Evolutionary conservation across 2,113 vertebrate genomes (phyloP), one percentile per base, ranked within the genome.

Genomic region (Mionectes macconnelli): DNA sequence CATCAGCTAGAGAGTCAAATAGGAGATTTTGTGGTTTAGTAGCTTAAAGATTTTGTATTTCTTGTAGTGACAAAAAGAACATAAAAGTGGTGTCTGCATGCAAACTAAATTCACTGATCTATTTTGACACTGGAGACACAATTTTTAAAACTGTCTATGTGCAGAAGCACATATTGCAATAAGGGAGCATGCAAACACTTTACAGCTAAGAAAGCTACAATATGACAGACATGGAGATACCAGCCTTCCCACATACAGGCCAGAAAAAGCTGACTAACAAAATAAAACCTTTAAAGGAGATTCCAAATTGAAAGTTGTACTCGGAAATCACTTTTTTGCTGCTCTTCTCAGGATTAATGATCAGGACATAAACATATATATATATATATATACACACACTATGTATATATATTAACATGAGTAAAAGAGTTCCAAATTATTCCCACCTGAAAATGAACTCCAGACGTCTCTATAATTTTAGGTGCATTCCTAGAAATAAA

Each of bases 401-500:
- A 25, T 4, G 69, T 27, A 79, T 3, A 84, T 9, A 85, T 12
- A 63, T 22, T 31, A 67, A 88, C 8, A 75, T 7, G 82, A 64
- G 13, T 33, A 67, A 64, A 75, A 85, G 33, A 15, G 15, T 9
- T 77, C 14, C 50, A 94, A 97, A 84, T 67, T 55, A 90, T 76
- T 95, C 95, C 95, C 92, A 99, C 99, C 98, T 99, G 99, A 98
- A 99, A 99, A 98, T 99, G 99, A 95, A 99, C 99, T 90, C 99
- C 99, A 85, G 98, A 98, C 0, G 99, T 99, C 89, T 99, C 99
- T 97, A 99, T 99, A 93, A 99, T 98, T 98, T 99, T 99, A 93
- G 99, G 98, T 80, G 98, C 97, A 96, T 95, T 98, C 97, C 99
- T 99, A 76, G 62, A 88, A 97, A 81, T 56, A 91, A 97, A 47